Conservation (phyloP, 23 tunicate species). For the Styela plicata region DNA sequence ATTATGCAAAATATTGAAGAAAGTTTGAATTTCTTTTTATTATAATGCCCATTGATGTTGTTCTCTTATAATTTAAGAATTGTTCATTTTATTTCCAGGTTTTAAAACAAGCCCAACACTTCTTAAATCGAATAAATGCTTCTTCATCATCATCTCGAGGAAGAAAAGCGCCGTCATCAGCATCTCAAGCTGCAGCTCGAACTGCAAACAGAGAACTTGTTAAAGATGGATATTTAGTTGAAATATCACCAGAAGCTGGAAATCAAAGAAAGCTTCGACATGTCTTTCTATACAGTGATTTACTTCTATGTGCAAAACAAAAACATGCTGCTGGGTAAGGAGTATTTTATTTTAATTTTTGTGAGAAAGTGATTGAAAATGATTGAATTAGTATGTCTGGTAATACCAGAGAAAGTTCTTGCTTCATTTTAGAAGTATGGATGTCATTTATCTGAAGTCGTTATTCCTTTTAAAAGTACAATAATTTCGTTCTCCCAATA, state of each 20-base stretch:
- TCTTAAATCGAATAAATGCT: slow-evolving; percentile 74
- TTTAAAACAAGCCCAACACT: slow-evolving; percentile 73
- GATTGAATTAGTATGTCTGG: no score
- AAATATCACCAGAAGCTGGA: slow-evolving; percentile 40
- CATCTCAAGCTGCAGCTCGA: slow-evolving; percentile 70
- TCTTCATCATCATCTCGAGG: slow-evolving; percentile 70
- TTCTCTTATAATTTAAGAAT: no score
- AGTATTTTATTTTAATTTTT: no score
- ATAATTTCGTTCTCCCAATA: no score
- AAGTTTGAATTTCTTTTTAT: no score
- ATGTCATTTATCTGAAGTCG: no score
- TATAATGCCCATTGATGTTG: no score
- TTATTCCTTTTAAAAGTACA: no score
- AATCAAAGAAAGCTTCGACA: slow-evolving; percentile 67
- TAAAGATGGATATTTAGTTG: slow-evolving; percentile 88
- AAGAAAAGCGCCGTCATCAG: slow-evolving; percentile 62
- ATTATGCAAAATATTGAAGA: no score
- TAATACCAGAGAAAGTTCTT: no score
- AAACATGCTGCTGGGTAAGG: slow-evolving; percentile 81
- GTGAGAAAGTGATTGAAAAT: no score
- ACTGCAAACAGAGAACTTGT: slow-evolving; percentile 75
- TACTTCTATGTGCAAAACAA: slow-evolving; percentile 82
- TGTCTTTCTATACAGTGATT: slow-evolving; percentile 81
- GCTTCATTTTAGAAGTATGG: no score
- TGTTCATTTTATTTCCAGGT: slow-evolving; percentile 50